A percentile compares a stretch with the other conserved stretches of the same genome.
Conservation (phyloP, 2,888 invertebrate species). For the Doris montereyensis region DNA sequence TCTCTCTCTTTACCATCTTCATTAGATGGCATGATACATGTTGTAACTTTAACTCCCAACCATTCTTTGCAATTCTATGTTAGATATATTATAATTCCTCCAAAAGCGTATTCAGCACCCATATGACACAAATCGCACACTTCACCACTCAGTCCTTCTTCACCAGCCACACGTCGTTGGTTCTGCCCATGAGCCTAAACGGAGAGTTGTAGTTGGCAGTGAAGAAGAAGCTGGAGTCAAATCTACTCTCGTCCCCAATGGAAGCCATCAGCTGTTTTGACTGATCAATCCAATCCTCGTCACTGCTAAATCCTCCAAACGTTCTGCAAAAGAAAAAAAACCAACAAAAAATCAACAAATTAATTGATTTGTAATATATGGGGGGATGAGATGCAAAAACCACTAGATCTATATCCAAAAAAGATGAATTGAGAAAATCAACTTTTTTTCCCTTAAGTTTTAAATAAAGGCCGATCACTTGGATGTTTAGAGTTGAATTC, state of each 20-base stretch:
- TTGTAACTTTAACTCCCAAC: too few relatives aligned
- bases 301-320: conserved; percentile 54
- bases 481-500: neutral
- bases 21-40: too few relatives aligned
- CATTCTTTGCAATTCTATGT: too few relatives aligned
- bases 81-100: neutral
- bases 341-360: too few relatives aligned
- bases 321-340: conserved; percentile 43
- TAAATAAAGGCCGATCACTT: neutral
- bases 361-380: too few relatives aligned
- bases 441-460: too few relatives aligned
- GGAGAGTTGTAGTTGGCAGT: conserved; percentile 71
- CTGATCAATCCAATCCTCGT: conserved; percentile 49
- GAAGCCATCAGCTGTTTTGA: conserved; percentile 45
- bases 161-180: conserved; percentile 71
- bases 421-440: too few relatives aligned
- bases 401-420: too few relatives aligned
- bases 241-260: conserved; percentile 39
- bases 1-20: neutral
- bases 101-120: too few relatives aligned
- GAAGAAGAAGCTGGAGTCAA: conserved; percentile 54
- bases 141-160: neutral
- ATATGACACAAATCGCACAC: too few relatives aligned
- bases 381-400: too few relatives aligned
- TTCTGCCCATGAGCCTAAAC: conserved; percentile 66